Evolutionary conservation across 2,113 vertebrate genomes (phyloP).

Genomic region (Zosterops lateralis): DNA sequence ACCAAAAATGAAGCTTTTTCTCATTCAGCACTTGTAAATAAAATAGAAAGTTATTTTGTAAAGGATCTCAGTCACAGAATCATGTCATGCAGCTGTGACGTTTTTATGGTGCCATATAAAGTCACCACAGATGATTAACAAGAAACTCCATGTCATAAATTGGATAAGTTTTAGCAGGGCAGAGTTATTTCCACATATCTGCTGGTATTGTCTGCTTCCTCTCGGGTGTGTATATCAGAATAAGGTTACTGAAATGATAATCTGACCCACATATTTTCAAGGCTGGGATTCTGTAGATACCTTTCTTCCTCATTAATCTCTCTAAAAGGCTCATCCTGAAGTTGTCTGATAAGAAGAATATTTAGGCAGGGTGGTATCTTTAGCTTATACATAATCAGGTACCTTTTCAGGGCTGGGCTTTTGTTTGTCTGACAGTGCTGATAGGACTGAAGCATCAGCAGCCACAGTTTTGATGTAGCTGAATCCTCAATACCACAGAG

Average conservation of each 20-base stretch:
- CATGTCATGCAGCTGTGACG: background rate
- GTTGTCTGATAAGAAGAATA: background rate
- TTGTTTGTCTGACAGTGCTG: background rate
- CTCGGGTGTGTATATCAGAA: background rate
- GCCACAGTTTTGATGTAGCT: background rate
- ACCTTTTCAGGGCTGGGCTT: background rate
- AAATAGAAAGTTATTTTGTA: background rate
- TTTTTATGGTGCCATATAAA: background rate
- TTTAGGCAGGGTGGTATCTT: background rate
- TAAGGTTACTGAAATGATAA: background rate
- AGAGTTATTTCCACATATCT: background rate
- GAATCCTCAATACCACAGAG: background rate
- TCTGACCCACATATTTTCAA: background rate
- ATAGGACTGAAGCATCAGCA: background rate
- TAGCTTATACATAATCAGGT: background rate
- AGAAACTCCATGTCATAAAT: background rate
- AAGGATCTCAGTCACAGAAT: background rate
- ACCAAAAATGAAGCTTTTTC: background rate
- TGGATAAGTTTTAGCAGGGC: background rate
- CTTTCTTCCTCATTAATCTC: background rate
- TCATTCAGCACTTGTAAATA: background rate
- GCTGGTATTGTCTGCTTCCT: background rate
- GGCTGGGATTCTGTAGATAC: background rate
- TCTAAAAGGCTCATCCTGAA: background rate
- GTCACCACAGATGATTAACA: background rate